Evolutionary conservation across 2,888 invertebrate genomes (phyloP).

Genomic region (Cryptocephalus moraei): DNA sequence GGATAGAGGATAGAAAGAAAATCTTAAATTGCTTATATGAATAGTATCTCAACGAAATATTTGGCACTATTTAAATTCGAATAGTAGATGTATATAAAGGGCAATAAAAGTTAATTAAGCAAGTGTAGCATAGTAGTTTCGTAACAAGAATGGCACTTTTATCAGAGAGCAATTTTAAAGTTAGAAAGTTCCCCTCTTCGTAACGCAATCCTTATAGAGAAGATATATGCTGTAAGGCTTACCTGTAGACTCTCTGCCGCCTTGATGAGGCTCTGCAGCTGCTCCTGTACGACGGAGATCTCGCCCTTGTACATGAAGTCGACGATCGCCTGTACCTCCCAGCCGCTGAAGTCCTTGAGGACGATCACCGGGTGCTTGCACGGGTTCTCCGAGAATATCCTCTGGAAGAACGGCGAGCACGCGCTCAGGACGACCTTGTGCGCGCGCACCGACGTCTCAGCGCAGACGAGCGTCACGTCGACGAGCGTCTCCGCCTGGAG

Average conservation of each 20-base stretch:
- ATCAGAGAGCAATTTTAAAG: too few species aligned
- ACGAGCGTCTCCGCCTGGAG: conserved; percentile 79
- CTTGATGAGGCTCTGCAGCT: conserved; percentile 71
- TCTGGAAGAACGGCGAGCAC: conserved; percentile 79
- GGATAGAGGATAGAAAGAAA: too few species aligned
- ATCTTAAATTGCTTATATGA: too few species aligned
- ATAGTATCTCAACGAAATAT: too few species aligned
- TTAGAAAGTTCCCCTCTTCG: too few species aligned
- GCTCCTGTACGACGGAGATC: conserved; percentile 79
- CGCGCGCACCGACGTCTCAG: conserved; percentile 74
- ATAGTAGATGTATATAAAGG: too few species aligned
- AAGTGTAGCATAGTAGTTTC: too few species aligned
- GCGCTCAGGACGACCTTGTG: conserved; percentile 89
- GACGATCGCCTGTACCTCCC: conserved; percentile 82
- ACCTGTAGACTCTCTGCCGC: conserved; percentile 76
- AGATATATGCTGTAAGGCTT: too few species aligned
- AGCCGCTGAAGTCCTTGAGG: conserved; percentile 78
- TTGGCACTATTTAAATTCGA: too few species aligned
- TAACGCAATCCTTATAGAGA: conserved; percentile 12
- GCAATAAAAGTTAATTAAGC: too few species aligned
- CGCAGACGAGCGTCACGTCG: conserved; percentile 83
- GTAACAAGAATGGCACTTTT: too few species aligned
- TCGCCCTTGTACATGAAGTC: conserved; percentile 93
- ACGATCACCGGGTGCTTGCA: conserved; percentile 92
- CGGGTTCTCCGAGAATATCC: conserved; percentile 82